A percentile compares a stretch with the other conserved stretches of the same genome.
Evolutionary conservation across 2,797 vertebrate genomes (phyloP).

Genomic region (Myiotriccus ornatus): DNA sequence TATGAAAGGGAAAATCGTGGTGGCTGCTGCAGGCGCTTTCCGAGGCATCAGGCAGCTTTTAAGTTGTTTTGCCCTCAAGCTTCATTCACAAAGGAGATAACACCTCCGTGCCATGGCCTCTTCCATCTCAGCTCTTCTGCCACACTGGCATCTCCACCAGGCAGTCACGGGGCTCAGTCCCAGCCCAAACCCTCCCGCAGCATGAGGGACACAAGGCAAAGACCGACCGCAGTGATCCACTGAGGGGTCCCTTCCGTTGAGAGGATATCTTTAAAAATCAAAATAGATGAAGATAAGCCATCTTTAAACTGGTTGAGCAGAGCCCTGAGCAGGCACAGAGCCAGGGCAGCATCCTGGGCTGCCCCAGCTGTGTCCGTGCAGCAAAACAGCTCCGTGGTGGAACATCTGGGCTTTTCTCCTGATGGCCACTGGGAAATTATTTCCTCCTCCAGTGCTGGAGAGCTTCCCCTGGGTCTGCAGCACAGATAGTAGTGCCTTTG

Average conservation of each 20-base stretch:
- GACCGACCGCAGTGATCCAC: rapidly evolving
- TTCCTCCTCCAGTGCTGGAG: not conserved
- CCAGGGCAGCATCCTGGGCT: not conserved
- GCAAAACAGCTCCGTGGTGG: rapidly evolving
- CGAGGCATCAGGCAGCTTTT: not conserved
- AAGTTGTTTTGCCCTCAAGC: not conserved
- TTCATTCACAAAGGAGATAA: not conserved
- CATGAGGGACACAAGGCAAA: rapidly evolving
- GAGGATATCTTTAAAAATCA: not conserved
- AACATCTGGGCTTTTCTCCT: not conserved
- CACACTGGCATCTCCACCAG: rapidly evolving
- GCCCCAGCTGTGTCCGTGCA: rapidly evolving
- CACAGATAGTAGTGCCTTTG: not conserved
- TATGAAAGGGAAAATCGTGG: not conserved
- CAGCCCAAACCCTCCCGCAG: rapidly evolving
- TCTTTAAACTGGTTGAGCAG: not conserved
- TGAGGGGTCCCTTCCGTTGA: not conserved
- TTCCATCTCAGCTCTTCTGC: not conserved
- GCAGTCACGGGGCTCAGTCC: not conserved
- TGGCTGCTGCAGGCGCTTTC: not conserved
- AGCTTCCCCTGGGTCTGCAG: not conserved
- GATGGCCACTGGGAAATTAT: rapidly evolving
- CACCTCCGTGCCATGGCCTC: not conserved
- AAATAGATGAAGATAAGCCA: not conserved
- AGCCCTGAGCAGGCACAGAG: not conserved